Evolutionary conservation across 2,797 vertebrate species (phyloP).

Genomic region (Notolepis coatsorum): DNA sequence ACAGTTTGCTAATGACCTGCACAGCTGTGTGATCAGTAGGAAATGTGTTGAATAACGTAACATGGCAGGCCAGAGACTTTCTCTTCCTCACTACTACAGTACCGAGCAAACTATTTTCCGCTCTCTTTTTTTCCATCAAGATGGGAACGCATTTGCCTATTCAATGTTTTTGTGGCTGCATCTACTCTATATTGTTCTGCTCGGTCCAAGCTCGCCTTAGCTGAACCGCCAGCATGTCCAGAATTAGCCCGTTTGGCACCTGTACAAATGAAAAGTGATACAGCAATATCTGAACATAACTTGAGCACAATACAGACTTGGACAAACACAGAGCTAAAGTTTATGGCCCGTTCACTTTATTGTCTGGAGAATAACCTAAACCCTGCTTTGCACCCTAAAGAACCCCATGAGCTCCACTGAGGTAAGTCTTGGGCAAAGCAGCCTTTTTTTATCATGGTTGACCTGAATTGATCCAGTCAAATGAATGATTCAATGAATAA

Average conservation of each 20-base stretch:
- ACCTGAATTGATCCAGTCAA: slow-evolving; percentile 58
- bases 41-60: slow-evolving; percentile 71
- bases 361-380: neutral
- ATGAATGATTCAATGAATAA: slow-evolving; percentile 55
- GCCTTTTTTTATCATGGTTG: slow-evolving; percentile 45
- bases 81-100: slow-evolving; percentile 35
- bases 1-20: slow-evolving; percentile 80
- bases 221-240: slow-evolving; percentile 28
- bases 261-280: slow-evolving; percentile 41
- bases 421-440: slow-evolving; percentile 60
- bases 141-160: slow-evolving; percentile 26
- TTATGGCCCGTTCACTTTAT: slow-evolving; percentile 7
- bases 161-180: slow-evolving; percentile 41
- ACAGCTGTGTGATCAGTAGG: slow-evolving; percentile 78
- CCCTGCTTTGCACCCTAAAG: neutral
- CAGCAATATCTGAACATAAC: slow-evolving; percentile 10
- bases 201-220: slow-evolving; percentile 36
- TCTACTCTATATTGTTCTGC: slow-evolving; percentile 52
- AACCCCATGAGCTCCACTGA: slow-evolving; percentile 51
- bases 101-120: slow-evolving; percentile 46
- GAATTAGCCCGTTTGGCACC: slow-evolving; percentile 46
- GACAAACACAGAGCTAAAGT: slow-evolving; percentile 1
- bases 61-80: slow-evolving; percentile 50
- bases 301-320: neutral
- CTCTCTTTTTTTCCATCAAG: slow-evolving; percentile 50